Evolutionary conservation across 2,113 vertebrate species (phyloP), one percentile per base, ranked within the genome.

Genomic region (Anhinga rufa): DNA sequence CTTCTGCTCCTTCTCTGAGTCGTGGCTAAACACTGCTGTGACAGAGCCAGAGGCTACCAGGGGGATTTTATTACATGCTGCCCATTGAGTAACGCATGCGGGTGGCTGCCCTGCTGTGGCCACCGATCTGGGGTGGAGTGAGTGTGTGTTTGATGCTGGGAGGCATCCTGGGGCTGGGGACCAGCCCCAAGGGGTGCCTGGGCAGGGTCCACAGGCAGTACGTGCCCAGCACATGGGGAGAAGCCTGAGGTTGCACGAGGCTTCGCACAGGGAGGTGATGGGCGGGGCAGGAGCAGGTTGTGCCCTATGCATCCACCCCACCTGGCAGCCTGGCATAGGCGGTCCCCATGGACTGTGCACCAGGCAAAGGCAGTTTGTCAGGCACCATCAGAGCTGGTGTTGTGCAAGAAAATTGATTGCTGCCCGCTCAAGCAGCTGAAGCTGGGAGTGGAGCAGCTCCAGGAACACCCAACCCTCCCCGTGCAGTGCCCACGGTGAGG

Each of bases 401-500:
- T 85, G 31, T 54, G 82, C 62, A 17, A 76, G 55, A 65, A 75
- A 65, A 88, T 65, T 6, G 0, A 68, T 68, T 1, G 1, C 65
- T 90, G 70, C 65, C 78, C 32, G 9, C 32, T 86, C 52, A 49
- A 64, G 84, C 68, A 86, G 25, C 66, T 61, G 83, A 54, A 82
- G 25, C 29, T 1, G 2, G 46, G 40, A 4, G 22, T 14, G 44
- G 71, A 92, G 58, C n/a, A 55, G 54, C 26, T 46, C 40, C 1
- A 3, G 0, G 4, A 72, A 29, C 1, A 4, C 44, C 54, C 42
- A 32, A 0, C n/a, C 28, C 21, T 87, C 36, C 38, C 20, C 1
- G 0, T 9, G 36, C 3, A 1, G 10, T 51, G 60, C 64, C 48
- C 0, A 0, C 18, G 55, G 17, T 36, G 55, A 31, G 34, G 24